Base-by-base conservation (phyloP, 2,888 invertebrate species). In the Gari tellinella region DNA sequence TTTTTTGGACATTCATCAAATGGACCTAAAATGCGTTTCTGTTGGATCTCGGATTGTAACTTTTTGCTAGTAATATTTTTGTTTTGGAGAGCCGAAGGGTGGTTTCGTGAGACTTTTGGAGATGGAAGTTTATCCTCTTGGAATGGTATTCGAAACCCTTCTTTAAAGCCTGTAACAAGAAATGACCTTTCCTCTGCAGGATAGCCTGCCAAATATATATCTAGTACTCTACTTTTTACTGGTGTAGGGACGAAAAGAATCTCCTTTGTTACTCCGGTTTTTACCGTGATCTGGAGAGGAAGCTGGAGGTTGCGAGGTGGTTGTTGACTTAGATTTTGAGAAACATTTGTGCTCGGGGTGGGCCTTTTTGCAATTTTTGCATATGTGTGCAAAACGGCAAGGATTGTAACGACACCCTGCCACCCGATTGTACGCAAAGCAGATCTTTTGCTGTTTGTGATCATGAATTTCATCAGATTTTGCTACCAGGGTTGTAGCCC, bases 271-370 rank as follows among this genome's bases (percentile, higher is more conserved):
- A 38, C 8, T 12, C 3, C 2, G 17, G 8, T 10, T 8, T 49
- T 49, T 14, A 10, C 10, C 49, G 19, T 14, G 19, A n/a, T n/a
- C n/a, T n/a, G 23, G 49, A 14, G 8, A 14, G 8, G 8, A 25
- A 49, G 23, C 49, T 10, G 5, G 21, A 23, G 49, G 23, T 23
- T 10, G 49, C 23, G n/a, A n/a, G 10, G 17, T n/a, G 21, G 17
- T 46, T 23, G 12, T 7, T 8, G n/a, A 10, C 25, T 21, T 21
- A 10, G 8, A 8, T 12, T 17, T 53, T 26, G 7, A 19, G 21
- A 55, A 68, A 19, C 61, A 68, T n/a, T 43, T 55, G 38, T 48
- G 62, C 8, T 41, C 41, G 1, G 67, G 67, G 48, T 67, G 67
- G 8, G 31, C 41, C 38, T 56, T 62, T 10, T n/a, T n/a, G n/a